Evolutionary conservation across 1,140 invertebrate genomes (phyloP), one percentile per base, ranked within the genome.

Genomic region (Zaprionus tsacasi): DNA sequence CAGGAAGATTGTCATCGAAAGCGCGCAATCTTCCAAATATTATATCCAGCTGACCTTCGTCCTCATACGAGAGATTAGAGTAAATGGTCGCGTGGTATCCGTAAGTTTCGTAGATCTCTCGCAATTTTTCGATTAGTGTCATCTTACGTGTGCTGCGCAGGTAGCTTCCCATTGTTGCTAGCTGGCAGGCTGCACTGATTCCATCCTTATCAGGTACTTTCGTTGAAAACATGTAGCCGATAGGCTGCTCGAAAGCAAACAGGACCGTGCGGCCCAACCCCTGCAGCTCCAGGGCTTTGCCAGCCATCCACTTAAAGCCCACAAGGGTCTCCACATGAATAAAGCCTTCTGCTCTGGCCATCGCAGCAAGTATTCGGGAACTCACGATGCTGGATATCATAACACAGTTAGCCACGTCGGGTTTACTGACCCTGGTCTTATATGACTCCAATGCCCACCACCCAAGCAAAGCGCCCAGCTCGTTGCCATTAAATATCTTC

Each of bases 251-350:
- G 93, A 96, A 99, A 0, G 98, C 98, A 93, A 99, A 98, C 38
- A 99, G 92, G 0, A 99, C 96, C 1, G 93, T 93, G 82, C 98
- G 96, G 1, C 94, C 95, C 61, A 95, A 78, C 35, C 94, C 93
- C 52, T 95, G 92, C n/a, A 99, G 91, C 17, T 98, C 95, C 55
- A 96, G 88, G 0, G 96, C 94, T 93, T 94, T 95, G 91, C 99
- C 99, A 87, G 97, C 98, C 96, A 99, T 99, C 98, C 99, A 99
- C 91, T 99, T 99, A 91, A 99, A 99, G 1, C 99, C 97, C 33
- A 99, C 99, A 55, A 99, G 93, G 0, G 99, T 99, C 94, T 99
- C 98, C 93, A 96, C 95, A 92, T 96, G 98, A 79, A 95, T 94
- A 81, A 97, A 97, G n/a, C 97, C 98, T 93, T 99, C 97, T 21